Base-by-base conservation (phyloP, 2,888 invertebrate genomes). In the Meta bourneti region DNA sequence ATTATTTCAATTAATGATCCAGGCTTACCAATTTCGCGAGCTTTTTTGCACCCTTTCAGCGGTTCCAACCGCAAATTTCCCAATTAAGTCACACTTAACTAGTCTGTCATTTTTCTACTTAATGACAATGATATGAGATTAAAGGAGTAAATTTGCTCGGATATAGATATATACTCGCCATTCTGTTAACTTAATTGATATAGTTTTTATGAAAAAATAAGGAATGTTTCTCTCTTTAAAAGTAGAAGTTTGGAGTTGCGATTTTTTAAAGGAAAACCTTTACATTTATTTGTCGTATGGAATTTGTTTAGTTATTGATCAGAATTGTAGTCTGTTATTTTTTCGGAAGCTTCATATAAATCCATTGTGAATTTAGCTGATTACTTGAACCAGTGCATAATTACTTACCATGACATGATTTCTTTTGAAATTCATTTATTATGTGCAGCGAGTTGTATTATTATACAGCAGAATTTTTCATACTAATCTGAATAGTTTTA, bases 1-100 rank as follows among this genome's bases (percentile, higher is more conserved):
- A 86, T 79, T 87, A 87, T 79, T 87, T 87, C 78, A 71, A 79
- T 79, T 86, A 86, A 86, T 78, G 70, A 79, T 70, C 86, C 20
- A 6, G n/a, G 85, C 69, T 85, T 78, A 78, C 51, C 16, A 78
- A 61, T 78, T 70, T 86, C 52, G 51, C 34, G 69, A 13, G 48
- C 61, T 85, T 75, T 85, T 75, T 75, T 75, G 34, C 72, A n/a
- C 49, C 74, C 48, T 34, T 49, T 19, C 19, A 16, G 48, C 34
- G 75, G 75, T 75, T 78, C 34, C 34, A 34, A 34, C 34, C 34
- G 34, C 34, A 34, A 34, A 34, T 34, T 77, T 86, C 69, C 69
- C 78, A 86, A 77, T 86, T 86, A 86, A 70, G 85, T 61, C 34
- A 16, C 70, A 61, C 54, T 69, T 85, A 72, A 75, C 49, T 34